Evolutionary conservation across 2,113 vertebrate genomes (phyloP).

Genomic region (Cnemophilus loriae): DNA sequence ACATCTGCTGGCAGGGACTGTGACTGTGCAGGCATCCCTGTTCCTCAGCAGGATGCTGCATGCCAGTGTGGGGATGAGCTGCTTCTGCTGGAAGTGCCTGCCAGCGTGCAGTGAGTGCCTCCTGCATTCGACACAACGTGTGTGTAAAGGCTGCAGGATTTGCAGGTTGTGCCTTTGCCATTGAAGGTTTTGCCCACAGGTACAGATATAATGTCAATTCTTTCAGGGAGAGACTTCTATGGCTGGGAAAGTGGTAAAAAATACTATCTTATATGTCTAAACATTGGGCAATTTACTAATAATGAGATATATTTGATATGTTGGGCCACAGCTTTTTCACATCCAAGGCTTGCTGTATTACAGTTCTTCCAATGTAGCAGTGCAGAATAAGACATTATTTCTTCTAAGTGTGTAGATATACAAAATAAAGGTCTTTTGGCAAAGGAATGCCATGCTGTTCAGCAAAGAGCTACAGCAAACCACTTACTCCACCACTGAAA

Average conservation of each 20-base stretch:
- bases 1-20: accelerated
- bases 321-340: neutral
- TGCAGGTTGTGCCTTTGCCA: neutral
- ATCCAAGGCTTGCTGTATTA: neutral
- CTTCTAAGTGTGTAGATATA: neutral
- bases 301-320: neutral
- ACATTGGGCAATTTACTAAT: neutral
- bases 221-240: neutral
- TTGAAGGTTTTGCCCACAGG: neutral
- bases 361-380: neutral
- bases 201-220: neutral
- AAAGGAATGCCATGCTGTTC: neutral
- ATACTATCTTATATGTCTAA: neutral
- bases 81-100: neutral
- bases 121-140: accelerated
- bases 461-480: neutral
- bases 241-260: neutral
- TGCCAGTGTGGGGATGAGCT: neutral
- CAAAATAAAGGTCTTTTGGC: neutral
- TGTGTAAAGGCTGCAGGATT: neutral
- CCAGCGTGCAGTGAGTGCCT: accelerated
- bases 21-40: neutral
- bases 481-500: neutral
- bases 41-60: neutral
- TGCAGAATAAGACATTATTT: neutral